A percentile compares a stretch with the other conserved stretches of the same genome.
Evolutionary conservation across 2,888 invertebrate species (phyloP).

Genomic region (Cephonodes hylas): DNA sequence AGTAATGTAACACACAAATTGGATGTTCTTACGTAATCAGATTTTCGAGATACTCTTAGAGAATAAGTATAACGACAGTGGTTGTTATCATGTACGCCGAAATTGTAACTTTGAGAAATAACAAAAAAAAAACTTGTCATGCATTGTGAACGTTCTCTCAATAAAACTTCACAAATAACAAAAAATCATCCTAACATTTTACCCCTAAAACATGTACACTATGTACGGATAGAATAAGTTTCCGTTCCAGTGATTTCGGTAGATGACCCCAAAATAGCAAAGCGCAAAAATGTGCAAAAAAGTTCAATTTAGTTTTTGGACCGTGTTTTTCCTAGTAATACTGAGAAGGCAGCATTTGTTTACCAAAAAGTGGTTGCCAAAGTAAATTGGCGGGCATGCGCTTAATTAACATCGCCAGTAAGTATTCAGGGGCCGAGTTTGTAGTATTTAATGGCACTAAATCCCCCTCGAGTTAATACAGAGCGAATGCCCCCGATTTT

Average conservation of each 20-base stretch:
- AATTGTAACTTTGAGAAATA: not conserved
- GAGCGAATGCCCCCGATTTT: not conserved
- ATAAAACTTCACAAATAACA: not conserved
- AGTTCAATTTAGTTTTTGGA: slow-evolving; percentile 13
- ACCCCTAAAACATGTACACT: not conserved
- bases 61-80: not conserved
- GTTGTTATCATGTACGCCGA: not conserved
- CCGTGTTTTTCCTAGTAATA: slow-evolving; percentile 12
- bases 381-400: not conserved
- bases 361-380: not conserved
- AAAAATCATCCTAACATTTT: not conserved
- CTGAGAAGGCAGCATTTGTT: not conserved
- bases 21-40: not conserved
- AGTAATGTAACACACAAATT: not conserved
- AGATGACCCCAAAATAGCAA: not conserved
- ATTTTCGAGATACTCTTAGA: not conserved
- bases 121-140: not conserved
- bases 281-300: not conserved
- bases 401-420: slow-evolving; percentile 23
- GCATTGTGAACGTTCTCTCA: not conserved
- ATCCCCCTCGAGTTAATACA: not conserved
- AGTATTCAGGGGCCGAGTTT: slow-evolving; percentile 5
- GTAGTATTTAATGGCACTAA: not conserved
- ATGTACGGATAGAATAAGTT: not conserved
- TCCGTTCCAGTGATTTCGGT: not conserved